A percentile compares a stretch with the other conserved stretches of the same genome.
Conservation (phyloP, 2,888 invertebrate genomes). For the Perizoma affinitatum region DNA sequence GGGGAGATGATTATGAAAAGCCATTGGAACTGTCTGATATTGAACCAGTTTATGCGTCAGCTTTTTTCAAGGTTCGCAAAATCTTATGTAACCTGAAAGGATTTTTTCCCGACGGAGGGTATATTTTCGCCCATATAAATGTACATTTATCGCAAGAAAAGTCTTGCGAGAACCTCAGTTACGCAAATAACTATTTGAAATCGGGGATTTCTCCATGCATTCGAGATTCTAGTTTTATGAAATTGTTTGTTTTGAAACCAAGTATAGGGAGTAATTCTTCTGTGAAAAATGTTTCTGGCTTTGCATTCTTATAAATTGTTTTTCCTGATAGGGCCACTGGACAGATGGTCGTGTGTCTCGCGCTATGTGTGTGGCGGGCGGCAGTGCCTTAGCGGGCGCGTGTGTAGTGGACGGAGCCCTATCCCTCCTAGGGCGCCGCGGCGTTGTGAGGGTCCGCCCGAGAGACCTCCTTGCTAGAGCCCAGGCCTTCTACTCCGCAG, state of each 20-base stretch:
- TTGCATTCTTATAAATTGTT: background rate
- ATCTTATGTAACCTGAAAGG: background rate
- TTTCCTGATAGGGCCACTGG: conserved; percentile 89
- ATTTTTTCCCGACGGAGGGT: no score
- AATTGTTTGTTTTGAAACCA: no score
- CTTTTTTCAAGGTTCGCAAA: conserved; percentile 89
- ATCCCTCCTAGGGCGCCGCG: conserved; percentile 84
- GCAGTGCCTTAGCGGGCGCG: conserved; percentile 79
- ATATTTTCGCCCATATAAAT: no score
- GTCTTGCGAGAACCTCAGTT: no score
- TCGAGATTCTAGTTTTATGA: no score
- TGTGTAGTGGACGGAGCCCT: conserved; percentile 81
- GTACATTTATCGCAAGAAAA: no score
- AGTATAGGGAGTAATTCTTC: no score
- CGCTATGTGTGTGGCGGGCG: conserved; percentile 84
- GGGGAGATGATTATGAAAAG: conserved; percentile 96
- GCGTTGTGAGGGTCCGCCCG: conserved; percentile 86
- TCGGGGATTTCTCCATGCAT: no score
- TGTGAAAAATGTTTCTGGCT: no score
- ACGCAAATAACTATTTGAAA: no score
- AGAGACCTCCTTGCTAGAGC: conserved; percentile 84
- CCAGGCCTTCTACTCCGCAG: conserved; percentile 84
- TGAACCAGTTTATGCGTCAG: conserved; percentile 93
- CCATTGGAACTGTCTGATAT: conserved; percentile 91
- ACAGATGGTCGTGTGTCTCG: conserved; percentile 96